These are phyloP conservation scores for Melanostoma scalare DNA, from an alignment of 2,888 invertebrate genomes.

Conservation along the genomic window DNA sequence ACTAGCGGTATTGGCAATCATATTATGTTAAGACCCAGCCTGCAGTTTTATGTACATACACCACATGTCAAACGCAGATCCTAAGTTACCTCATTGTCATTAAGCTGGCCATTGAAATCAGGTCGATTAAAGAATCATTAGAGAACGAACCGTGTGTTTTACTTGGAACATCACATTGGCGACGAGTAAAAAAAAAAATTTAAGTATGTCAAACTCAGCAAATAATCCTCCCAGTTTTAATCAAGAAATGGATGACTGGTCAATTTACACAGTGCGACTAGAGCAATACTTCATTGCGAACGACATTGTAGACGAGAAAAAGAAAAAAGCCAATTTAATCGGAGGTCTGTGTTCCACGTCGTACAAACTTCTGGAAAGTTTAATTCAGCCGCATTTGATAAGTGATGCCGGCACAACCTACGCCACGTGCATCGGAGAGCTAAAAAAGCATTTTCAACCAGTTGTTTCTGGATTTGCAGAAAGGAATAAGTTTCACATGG, in stretches of 20 bases:
- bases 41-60: too few species aligned
- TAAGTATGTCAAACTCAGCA: too few species aligned
- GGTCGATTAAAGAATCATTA: too few species aligned
- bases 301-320: slow-evolving; percentile 15
- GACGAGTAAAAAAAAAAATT: too few species aligned
- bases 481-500: slow-evolving; percentile 16
- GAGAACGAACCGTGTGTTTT: too few species aligned
- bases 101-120: too few species aligned
- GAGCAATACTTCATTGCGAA: slow-evolving; percentile 28
- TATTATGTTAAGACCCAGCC: too few species aligned
- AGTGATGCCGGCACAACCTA: slow-evolving; percentile 1
- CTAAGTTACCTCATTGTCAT: too few species aligned
- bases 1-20: too few species aligned
- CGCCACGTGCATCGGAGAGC: background rate
- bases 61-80: too few species aligned
- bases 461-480: slow-evolving; percentile 19
- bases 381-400: slow-evolving; percentile 20
- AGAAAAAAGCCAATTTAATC: slow-evolving; percentile 28
- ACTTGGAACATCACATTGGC: too few species aligned
- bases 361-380: slow-evolving; percentile 23
- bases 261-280: slow-evolving; percentile 5
- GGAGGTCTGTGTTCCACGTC: slow-evolving; percentile 27
- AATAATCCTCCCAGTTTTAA: background rate
- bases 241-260: slow-evolving; percentile 20
- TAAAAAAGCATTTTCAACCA: slow-evolving; percentile 11